A percentile compares a stretch with the other conserved stretches of the same genome.
These are phyloP conservation scores for Melanotaenia maccullochi DNA, from an alignment of 2,797 vertebrate species.

Conservation along the genomic window DNA sequence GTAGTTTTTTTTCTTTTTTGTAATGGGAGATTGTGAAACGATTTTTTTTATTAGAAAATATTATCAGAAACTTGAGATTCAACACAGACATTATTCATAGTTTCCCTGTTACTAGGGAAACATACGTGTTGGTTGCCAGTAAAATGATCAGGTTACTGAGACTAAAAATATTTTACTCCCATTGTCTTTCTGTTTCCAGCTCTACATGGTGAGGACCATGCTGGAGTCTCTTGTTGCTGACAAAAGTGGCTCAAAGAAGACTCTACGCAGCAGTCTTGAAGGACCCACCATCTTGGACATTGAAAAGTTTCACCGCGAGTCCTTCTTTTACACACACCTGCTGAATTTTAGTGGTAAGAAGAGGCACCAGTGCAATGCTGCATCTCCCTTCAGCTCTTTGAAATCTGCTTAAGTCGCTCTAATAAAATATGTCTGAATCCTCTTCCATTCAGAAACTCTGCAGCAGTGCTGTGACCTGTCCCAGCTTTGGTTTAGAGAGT, in stretches of 20 bases:
- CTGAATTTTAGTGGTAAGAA: slow-evolving; percentile 97
- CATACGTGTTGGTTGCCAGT: background rate
- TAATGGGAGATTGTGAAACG: background rate
- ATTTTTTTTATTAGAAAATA: background rate
- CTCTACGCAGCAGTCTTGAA: slow-evolving; percentile 95
- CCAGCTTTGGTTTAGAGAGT: slow-evolving; percentile 98
- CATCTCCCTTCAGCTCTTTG: background rate
- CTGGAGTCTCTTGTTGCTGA: slow-evolving; percentile 98
- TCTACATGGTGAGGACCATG: slow-evolving; percentile 99
- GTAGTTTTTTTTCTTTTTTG: background rate
- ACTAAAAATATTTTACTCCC: too few relatives aligned
- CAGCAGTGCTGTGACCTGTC: slow-evolving; percentile 98
- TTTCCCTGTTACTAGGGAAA: too few relatives aligned
- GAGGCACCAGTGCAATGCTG: too few relatives aligned
- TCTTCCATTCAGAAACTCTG: slow-evolving; percentile 88
- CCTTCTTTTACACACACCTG: slow-evolving; percentile 98
- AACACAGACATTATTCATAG: too few relatives aligned
- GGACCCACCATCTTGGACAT: slow-evolving; percentile 98
- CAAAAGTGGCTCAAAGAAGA: slow-evolving; percentile 99
- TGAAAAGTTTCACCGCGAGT: slow-evolving; percentile 97
- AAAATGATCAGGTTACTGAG: background rate
- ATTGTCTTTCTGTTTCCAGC: slow-evolving; percentile 73
- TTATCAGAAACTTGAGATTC: background rate
- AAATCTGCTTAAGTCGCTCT: too few relatives aligned
- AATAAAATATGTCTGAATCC: background rate